Evolutionary conservation across 2,113 vertebrate species (phyloP), one percentile per base, ranked within the genome.

Genomic region (Zosterops borbonicus): DNA sequence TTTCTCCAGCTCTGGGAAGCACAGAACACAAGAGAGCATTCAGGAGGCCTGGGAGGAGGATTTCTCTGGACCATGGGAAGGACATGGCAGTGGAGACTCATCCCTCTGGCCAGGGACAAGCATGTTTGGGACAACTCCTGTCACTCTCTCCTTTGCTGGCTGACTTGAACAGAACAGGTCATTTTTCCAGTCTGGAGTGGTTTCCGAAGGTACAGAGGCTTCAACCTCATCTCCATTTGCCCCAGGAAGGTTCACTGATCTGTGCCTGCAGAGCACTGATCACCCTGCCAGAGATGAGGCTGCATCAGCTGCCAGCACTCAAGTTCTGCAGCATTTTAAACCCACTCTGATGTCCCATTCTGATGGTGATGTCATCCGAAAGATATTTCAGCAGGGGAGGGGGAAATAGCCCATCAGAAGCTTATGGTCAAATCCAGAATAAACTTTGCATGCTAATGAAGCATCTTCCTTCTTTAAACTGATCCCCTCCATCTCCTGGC

Each of bases 121-220:
- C 35, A 31, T 0, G 0, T 1, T 0, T 3, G 16, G 65, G 12
- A 70, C 29, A 56, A 0, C 14, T 63, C 60, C 39, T 27, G 31
- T 15, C 27, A 19, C 33, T 14, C 31, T 44, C 14, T 76, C 37
- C 39, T 18, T 31, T 33, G 49, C 53, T 69, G 31, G 49, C 53
- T 69, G 31, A 2, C 58, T 73, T 9, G 55, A 27, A 46, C 9
- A 83, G 25, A 42, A 37, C 41, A 31, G 49, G 2, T 46, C 12
- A 9, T 39, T 55, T 73, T 13, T n/a, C 59, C 35, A 12, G 1
- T 3, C 37, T 50, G 23, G 13, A 17, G 19, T 53, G 70, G 27
- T 12, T 89, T 78, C 24, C 56, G 41, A 5, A 70, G 42, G 4
- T 10, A 6, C 35, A 77, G 16, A 33, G 74, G 14, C 27, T 47